Base-by-base conservation (phyloP, 2,113 vertebrate species). In the Melanostigma gelatinosum region DNA sequence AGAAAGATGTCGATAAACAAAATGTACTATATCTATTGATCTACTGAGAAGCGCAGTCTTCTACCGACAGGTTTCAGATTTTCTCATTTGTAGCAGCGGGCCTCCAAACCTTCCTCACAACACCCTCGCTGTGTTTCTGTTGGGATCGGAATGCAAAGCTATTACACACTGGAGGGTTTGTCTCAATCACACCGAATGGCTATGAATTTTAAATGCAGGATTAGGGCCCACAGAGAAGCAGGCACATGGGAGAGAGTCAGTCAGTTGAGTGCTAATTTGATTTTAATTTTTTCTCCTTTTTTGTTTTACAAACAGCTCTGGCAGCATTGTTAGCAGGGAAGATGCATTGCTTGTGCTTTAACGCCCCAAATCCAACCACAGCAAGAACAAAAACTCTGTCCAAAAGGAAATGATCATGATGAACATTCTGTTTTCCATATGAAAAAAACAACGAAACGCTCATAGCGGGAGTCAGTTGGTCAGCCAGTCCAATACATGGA, bases 151-250 rank as follows among this genome's bases (percentile, higher is more conserved):
- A 93, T 89, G 93, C 90, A 86, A 91, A 91, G 89, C 93, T 91
- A 91, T 93, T 92, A 92, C 89, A 93, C 92, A 91, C 89, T 90
- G 90, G 92, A 91, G 92, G 89, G 89, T 89, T 93, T 93, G 91
- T 93, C 90, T 93, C 89, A 91, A 91, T 90, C 91, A 89, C 88
- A 87, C 89, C 42, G 88, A 93, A 93, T 92, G 91, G 92, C 91
- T 94, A 93, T 93, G 92, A 90, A 93, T 94, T 92, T 93, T 89
- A 93, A 94, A 93, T 86, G 83, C 63, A 50, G 93, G 91, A 94
- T 93, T 94, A 94, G 80, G 65, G 85, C 83, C 93, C 72, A 87
- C 87, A 83, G 87, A 92, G 93, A 84, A 88, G 85, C 64, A 72
- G 83, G 77, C 90, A 70, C 80, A 91, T 82, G 85, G 88, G 85